These are phyloP conservation scores for Arrhopalites spinosus DNA, from an alignment of 2,888 invertebrate species.

Conservation along the genomic window DNA sequence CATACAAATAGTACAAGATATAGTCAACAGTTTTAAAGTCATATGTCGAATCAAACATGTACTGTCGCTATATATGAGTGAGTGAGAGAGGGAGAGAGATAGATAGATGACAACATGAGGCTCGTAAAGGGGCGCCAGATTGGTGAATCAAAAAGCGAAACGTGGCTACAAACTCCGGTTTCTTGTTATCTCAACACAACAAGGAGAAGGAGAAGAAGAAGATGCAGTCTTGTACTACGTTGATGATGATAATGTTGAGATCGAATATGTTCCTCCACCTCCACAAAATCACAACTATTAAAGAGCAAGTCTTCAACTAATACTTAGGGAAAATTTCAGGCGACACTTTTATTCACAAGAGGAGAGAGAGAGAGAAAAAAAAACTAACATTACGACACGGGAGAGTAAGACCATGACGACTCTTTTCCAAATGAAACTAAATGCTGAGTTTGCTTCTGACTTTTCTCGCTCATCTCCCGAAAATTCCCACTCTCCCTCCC, in stretches of 20 bases:
- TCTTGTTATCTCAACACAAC: constrained; percentile 6
- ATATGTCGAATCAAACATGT: background rate
- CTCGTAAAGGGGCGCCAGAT: background rate
- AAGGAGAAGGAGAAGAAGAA: background rate
- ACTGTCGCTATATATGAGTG: background rate
- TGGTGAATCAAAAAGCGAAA: too few relatives aligned
- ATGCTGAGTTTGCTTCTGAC: constrained; percentile 20
- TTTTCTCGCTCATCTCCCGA: constrained; percentile 18
- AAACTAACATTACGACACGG: constrained; percentile 12
- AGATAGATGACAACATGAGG: constrained; percentile 4
- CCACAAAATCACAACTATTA: constrained; percentile 11
- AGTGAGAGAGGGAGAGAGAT: background rate
- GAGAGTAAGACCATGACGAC: constrained; percentile 25
- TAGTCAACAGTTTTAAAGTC: too few relatives aligned
- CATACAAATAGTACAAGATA: too few relatives aligned
- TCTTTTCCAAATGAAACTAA: constrained; percentile 24
- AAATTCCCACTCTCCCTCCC: constrained; percentile 2
- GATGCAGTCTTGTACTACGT: too few relatives aligned
- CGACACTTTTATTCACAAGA: background rate
- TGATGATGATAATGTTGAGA: constrained; percentile 14
- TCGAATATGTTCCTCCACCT: constrained; percentile 6
- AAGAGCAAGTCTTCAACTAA: background rate
- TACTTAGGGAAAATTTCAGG: background rate
- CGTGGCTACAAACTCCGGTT: background rate
- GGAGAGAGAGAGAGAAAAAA: background rate